Evolutionary conservation across 2,888 invertebrate species (phyloP), one percentile per base, ranked within the genome.

Genomic region (Lamellibrachia satsuma): DNA sequence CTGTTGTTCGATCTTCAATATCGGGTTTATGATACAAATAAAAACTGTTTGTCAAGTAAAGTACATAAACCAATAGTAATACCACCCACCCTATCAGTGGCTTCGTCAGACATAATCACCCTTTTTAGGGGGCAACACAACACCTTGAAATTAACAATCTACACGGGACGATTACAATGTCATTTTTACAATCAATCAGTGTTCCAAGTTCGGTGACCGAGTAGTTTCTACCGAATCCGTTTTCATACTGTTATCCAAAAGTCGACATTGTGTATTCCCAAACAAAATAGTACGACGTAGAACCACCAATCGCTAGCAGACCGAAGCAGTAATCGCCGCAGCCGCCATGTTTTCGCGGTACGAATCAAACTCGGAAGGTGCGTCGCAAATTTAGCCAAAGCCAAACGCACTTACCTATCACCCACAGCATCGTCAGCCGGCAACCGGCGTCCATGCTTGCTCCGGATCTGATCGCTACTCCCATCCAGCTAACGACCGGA

Each of bases 291-390:
- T 6, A 4, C 22, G 75, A 75, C 75, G 22, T 75, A 75, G 75
- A 0, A 22, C 22, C 75, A 15, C 15, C 75, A 15, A 15, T 75
- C 75, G 22, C n/a, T 75, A n/a, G 75, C 22, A 75, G 15, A 75
- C 75, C 75, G n/a, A 22, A 15, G n/a, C 75, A n/a, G 75, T n/a
- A 22, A n/a, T n/a, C 75, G 75, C 75, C 15, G 75, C 22, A 22
- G n/a, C 75, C 75, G 75, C 75, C 75, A 75, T 75, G 75, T 75
- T 75, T 75, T 15, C 75, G 75, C 75, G 75, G 75, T 75, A 75
- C 75, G 75, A 75, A 11, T 75, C 75, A 75, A 75, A 75, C 75
- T 75, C 75, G 22, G 75, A 75, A 75, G 75, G 75, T 75, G 22
- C 22, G 75, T 75, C 75, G 22, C 6, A 6, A 75, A 75, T 22